These are phyloP conservation scores for Melanotaenia pygmaea DNA, from an alignment of 2,797 vertebrate species.

Conservation along the genomic window DNA sequence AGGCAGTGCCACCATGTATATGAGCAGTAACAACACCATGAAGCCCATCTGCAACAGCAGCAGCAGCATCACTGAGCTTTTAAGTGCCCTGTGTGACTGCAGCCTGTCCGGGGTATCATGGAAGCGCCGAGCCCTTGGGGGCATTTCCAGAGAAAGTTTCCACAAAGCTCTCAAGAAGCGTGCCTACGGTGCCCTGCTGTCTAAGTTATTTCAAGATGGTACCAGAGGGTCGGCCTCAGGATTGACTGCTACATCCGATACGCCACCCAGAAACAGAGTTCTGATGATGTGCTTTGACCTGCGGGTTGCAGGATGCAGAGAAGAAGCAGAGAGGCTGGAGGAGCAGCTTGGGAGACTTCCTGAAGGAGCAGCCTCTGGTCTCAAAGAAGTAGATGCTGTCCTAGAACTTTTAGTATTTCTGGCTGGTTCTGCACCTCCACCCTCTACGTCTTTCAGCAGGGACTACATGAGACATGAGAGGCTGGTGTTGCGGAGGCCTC, in stretches of 20 bases:
- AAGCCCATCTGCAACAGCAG: slow-evolving; percentile 55
- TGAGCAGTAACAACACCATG: slow-evolving; percentile 9
- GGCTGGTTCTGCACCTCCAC: slow-evolving; percentile 89
- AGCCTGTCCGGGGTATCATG: slow-evolving; percentile 87
- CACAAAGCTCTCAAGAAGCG: slow-evolving; percentile 84
- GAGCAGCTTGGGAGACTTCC: slow-evolving; percentile 85
- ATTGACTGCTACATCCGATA: slow-evolving; percentile 59
- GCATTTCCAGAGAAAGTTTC: slow-evolving; percentile 80
- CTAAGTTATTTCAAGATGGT: slow-evolving; percentile 88
- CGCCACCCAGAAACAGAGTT: slow-evolving; percentile 90
- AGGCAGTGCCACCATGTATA: slow-evolving; percentile 59
- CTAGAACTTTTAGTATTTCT: slow-evolving; percentile 91
- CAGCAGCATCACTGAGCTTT: slow-evolving; percentile 89
- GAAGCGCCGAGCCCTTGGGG: slow-evolving; percentile 81
- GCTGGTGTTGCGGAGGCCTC: slow-evolving; percentile 73
- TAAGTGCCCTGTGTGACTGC: slow-evolving; percentile 89
- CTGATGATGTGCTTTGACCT: slow-evolving; percentile 95
- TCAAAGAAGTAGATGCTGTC: slow-evolving; percentile 84
- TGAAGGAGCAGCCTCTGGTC: slow-evolving; percentile 67
- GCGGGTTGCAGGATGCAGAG: slow-evolving; percentile 86
- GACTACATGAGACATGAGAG: slow-evolving; percentile 83
- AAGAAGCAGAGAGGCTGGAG: slow-evolving; percentile 91
- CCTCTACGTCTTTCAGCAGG: slow-evolving; percentile 75
- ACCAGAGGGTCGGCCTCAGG: slow-evolving; percentile 62
- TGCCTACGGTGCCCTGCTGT: slow-evolving; percentile 88